Conservation (phyloP, 2,113 vertebrate species). For the Podiceps cristatus region DNA sequence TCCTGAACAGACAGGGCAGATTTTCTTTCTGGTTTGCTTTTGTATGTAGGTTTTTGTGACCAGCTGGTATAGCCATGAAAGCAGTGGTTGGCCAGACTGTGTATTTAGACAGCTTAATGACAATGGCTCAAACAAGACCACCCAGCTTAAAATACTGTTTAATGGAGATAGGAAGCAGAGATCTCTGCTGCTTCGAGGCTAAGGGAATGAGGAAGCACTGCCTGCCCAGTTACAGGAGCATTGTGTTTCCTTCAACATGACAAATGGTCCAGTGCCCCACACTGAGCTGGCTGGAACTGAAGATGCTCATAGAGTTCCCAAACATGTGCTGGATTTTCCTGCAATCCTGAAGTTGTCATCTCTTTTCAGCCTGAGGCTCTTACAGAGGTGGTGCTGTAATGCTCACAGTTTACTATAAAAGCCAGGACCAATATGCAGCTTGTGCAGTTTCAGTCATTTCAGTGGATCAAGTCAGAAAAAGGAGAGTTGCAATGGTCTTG, state of each 20-base stretch:
- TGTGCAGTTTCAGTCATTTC: neutral
- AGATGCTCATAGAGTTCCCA: neutral
- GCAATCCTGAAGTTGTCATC: neutral
- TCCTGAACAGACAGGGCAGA: neutral
- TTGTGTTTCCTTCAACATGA: neutral
- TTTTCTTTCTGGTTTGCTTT: neutral
- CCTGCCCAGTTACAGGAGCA: neutral
- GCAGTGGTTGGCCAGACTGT: neutral
- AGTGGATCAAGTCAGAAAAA: neutral
- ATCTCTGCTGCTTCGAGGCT: neutral
- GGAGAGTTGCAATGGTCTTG: neutral
- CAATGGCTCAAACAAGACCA: neutral
- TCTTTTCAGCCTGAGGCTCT: neutral
- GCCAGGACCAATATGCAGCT: neutral
- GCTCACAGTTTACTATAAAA: neutral
- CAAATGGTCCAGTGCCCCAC: neutral
- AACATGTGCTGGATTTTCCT: neutral
- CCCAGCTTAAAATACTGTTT: neutral
- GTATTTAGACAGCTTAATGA: slow-evolving; percentile 9
- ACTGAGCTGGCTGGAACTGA: neutral
- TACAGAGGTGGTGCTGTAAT: neutral
- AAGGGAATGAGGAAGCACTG: neutral
- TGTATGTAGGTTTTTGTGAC: neutral
- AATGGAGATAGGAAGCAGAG: neutral
- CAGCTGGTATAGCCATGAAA: neutral